Base-by-base conservation (phyloP, 2,113 vertebrate species). In the Neodontobutis hainanensis region DNA sequence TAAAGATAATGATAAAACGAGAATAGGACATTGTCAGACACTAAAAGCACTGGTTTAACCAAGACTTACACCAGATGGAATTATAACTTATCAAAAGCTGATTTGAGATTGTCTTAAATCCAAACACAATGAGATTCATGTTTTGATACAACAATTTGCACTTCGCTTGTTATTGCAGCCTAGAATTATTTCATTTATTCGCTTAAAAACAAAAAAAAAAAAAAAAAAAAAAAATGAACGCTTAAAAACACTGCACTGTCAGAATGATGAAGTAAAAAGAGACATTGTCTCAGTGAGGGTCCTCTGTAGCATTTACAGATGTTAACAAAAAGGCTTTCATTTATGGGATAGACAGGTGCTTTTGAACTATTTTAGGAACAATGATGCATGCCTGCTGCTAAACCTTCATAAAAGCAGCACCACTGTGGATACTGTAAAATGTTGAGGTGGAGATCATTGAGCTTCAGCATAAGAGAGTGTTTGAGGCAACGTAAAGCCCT, bases 11-110 rank as follows among this genome's bases (percentile, higher is more conserved):
- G 81, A 82, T 86, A 75, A 87, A 80, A 80, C 64, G 66, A 68
- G 71, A 76, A 71, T 83, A 88, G 73, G 84, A 86, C 83, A 87
- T 83, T 84, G 72, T 87, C 75, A 81, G 84, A 85, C 82, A 87
- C 78, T 80, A 75, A 74, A 87, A 85, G 86, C 78, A 84, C 91
- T 86, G 73, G 81, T 88, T 89, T 91, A 87, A 89, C 90, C 83
- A 82, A 79, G 85, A 81, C 75, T 85, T 82, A 81, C 40, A 75
- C 67, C 65, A 86, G 61, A 86, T 80, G 82, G 88, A 90, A 89
- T 90, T 87, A 84, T 77, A 80, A 74, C 84, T 55, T 11, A 69
- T 85, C 86, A 84, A 86, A 91, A 87, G 87, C 84, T 79, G 86
- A 84, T 86, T 88, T 85, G 69, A 82, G 73, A 78, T 50, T 42